phyloP scores from a whole-genome alignment of 2,888 invertebrate genomes.

The Geotrupes spiniger region DNA sequence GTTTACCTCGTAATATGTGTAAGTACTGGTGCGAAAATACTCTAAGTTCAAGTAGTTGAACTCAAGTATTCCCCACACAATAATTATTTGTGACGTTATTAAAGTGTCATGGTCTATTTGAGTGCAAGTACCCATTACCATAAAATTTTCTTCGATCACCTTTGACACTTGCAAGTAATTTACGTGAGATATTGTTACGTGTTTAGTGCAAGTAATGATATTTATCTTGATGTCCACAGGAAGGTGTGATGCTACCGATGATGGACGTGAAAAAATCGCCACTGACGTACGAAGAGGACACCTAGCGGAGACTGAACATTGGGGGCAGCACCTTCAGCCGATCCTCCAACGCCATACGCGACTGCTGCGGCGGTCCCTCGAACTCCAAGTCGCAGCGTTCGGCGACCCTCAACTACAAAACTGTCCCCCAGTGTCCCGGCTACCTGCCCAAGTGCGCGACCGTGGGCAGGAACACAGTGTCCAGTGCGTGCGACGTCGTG shows the following conservation, averaged over 20 bases:
- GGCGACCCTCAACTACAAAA: slow-evolving; percentile 43
- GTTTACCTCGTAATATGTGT: too few relatives aligned
- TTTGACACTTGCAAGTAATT: too few relatives aligned
- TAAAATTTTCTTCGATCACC: too few relatives aligned
- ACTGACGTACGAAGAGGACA: slow-evolving; percentile 58
- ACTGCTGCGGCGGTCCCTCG: slow-evolving; percentile 48
- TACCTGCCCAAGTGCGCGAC: slow-evolving; percentile 33
- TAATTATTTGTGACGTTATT: too few relatives aligned
- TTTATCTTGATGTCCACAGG: slow-evolving; percentile 46
- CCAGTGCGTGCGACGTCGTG: slow-evolving; percentile 82
- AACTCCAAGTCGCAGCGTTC: slow-evolving; percentile 38
- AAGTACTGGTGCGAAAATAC: too few relatives aligned
- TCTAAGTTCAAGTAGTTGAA: too few relatives aligned
- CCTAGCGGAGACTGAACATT: slow-evolving; percentile 52
- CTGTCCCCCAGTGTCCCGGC: slow-evolving; percentile 40
- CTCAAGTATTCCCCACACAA: too few relatives aligned
- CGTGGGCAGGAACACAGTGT: slow-evolving; percentile 52
- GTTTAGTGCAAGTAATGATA: background rate
- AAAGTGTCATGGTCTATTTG: too few relatives aligned
- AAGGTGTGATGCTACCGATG: slow-evolving; percentile 63
- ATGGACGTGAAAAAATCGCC: slow-evolving; percentile 64
- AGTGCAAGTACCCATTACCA: too few relatives aligned
- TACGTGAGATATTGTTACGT: too few relatives aligned
- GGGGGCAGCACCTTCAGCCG: slow-evolving; percentile 44
- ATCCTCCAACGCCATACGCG: slow-evolving; percentile 46